Base-by-base conservation (phyloP, 1,140 invertebrate species). In the Pinna nobilis region DNA sequence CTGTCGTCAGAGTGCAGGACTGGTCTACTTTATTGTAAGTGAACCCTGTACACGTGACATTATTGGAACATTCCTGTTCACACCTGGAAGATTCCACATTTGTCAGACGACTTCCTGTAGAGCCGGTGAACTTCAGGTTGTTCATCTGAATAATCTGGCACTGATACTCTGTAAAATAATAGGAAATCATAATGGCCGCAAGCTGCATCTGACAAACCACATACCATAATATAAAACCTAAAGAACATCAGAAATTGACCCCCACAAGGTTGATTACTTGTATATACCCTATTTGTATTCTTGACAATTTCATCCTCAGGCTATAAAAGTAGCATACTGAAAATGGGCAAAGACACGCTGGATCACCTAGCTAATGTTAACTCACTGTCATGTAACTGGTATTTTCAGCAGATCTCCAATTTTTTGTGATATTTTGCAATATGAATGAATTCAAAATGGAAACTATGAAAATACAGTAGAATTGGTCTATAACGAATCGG, bases 81-180 rank as follows among this genome's bases (percentile, higher is more conserved):
- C 59, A 65, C 13, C 15, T 63, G 47, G n/a, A 23, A 32, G 39
- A 28, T 11, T 20, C 15, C 30, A 47, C 23, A 15, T 13, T 35
- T n/a, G n/a, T n/a, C n/a, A n/a, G n/a, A n/a, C n/a, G n/a, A 44
- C 30, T 9, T 51, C 63, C 28, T 15, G 23, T 6, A 49, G 35
- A 23, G 41, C 63, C 5, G 37, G 37, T 49, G 49, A 67, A 49
- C 18, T 39, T 39, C n/a, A 32, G 30, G 30, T 60, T 60, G n/a
- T 32, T 15, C 25, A 63, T 20, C 25, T 49, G 32, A 5, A 44
- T 39, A 2, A 68, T 41, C 25, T 61, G 64, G 49, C 72, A 74
- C 15, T 49, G 39, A 55, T 68, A 74, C 51, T 69, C 72, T 68
- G 25, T n/a, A 44, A 47, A 28, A 11, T 7, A 35, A 50, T 4